Conservation (phyloP, 2,888 invertebrate genomes). For the Chymomyza procnemis region DNA sequence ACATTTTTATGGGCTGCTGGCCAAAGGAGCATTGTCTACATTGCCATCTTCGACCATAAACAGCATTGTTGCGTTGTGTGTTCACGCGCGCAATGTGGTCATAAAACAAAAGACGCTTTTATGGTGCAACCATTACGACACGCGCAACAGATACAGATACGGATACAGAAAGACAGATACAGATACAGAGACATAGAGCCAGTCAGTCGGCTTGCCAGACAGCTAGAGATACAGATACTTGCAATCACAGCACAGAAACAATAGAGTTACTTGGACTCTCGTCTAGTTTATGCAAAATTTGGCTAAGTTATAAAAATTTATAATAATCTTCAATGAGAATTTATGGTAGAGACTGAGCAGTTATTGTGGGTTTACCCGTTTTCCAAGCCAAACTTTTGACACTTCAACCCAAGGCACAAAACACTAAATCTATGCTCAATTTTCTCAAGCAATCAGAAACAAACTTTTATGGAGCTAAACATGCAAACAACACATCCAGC, state of each 20-base stretch:
- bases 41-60: constrained; percentile 50
- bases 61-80: constrained; percentile 65
- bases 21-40: constrained; percentile 30
- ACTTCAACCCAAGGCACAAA: too few relatives aligned
- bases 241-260: constrained; percentile 7
- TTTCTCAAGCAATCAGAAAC: too few relatives aligned
- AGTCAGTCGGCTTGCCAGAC: too few relatives aligned
- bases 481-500: too few relatives aligned
- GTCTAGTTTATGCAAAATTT: neutral
- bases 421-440: too few relatives aligned
- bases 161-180: constrained; percentile 22
- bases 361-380: too few relatives aligned
- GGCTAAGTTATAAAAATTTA: too few relatives aligned
- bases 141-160: constrained; percentile 47
- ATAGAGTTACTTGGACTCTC: constrained; percentile 7
- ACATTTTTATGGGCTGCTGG: constrained; percentile 13
- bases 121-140: constrained; percentile 67
- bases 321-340: too few relatives aligned
- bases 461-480: too few relatives aligned
- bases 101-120: constrained; percentile 76
- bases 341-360: too few relatives aligned
- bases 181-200: constrained; percentile 22
- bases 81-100: constrained; percentile 74
- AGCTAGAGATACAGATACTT: constrained; percentile 1
- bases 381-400: too few relatives aligned